Conservation (phyloP, 2,113 vertebrate genomes). For the Australoheros scitulus region DNA sequence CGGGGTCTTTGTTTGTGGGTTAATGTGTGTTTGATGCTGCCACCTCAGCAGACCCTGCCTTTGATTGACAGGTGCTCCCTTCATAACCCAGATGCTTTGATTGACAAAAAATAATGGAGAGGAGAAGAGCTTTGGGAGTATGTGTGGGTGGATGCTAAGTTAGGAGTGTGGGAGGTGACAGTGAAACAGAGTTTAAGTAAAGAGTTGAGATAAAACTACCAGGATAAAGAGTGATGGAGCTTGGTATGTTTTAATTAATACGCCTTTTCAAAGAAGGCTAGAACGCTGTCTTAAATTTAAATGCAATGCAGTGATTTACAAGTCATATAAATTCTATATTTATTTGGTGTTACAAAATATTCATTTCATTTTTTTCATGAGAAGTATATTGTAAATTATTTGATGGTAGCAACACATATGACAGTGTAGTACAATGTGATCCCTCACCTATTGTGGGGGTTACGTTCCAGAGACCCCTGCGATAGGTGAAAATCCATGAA, state of each 20-base stretch:
- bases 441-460: too few relatives aligned
- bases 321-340: not conserved
- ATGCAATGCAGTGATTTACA: too few relatives aligned
- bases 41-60: conserved; percentile 9
- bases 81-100: conserved; percentile 32
- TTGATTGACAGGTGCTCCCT: conserved; percentile 38
- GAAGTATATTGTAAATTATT: not conserved
- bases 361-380: too few relatives aligned
- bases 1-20: not conserved
- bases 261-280: rapidly evolving
- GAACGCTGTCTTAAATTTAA: too few relatives aligned
- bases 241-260: not conserved
- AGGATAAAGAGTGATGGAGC: not conserved
- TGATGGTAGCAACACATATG: not conserved
- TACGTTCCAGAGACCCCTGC: too few relatives aligned
- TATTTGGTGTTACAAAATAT: not conserved
- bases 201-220: not conserved
- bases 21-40: conserved; percentile 15
- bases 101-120: conserved; percentile 30
- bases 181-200: not conserved
- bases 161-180: conserved; percentile 27
- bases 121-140: not conserved
- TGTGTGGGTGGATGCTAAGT: conserved; percentile 11
- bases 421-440: too few relatives aligned
- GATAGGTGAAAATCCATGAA: too few relatives aligned